Percentiles rank a stretch among this genome's conserved stretches.
Evolutionary conservation across 2,113 vertebrate genomes (phyloP).

Genomic region (Tamias sibiricus): DNA sequence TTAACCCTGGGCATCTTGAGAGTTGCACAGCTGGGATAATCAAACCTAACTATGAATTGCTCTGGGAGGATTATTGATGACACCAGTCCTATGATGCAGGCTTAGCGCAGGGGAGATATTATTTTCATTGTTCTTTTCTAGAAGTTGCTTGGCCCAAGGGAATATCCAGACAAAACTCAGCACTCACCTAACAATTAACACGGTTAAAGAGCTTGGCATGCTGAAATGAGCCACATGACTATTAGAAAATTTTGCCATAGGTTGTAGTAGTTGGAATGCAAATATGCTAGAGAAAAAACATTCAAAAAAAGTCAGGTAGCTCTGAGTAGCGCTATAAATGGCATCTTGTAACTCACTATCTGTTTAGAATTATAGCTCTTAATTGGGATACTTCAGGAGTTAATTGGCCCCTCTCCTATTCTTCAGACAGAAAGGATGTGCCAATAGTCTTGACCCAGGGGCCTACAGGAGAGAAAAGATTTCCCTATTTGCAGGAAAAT

Average conservation of each 20-base stretch:
- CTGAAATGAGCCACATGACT: background rate
- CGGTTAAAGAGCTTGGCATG: background rate
- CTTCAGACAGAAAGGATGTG: background rate
- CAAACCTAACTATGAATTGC: background rate
- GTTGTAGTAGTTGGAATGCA: background rate
- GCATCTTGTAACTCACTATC: background rate
- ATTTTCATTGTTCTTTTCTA: background rate
- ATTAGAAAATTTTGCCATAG: background rate
- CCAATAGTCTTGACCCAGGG: background rate
- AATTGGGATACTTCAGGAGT: background rate
- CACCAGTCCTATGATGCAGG: background rate
- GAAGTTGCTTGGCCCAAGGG: background rate
- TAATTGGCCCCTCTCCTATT: background rate
- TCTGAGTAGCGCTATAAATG: background rate
- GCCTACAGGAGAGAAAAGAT: slow-evolving; percentile 3
- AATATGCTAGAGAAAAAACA: background rate
- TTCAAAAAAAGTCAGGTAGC: background rate
- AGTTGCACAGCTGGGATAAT: background rate
- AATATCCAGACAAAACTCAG: background rate
- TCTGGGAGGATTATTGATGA: background rate
- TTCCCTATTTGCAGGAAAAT: background rate
- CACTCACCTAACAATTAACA: background rate
- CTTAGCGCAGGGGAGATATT: background rate
- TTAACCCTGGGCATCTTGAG: background rate
- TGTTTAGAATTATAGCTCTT: background rate